These are phyloP conservation scores for Drosophila peninsularis DNA, from an alignment of 2,888 invertebrate species.

Conservation along the genomic window DNA sequence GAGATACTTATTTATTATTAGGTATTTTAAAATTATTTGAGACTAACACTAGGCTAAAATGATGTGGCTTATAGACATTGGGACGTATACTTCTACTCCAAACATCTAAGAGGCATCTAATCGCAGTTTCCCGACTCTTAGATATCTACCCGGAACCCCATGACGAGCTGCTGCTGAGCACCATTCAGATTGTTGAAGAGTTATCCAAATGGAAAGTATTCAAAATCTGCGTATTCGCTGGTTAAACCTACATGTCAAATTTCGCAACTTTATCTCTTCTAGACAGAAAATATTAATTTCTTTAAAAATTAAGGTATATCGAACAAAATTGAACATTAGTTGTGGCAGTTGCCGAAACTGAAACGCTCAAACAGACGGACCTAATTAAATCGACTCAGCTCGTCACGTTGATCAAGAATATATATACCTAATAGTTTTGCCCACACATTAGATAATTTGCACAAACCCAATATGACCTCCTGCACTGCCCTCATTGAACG, in stretches of 20 bases:
- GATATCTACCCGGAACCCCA: not conserved
- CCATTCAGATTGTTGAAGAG: not conserved
- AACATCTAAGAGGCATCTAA: not conserved
- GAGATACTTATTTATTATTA: slow-evolving; percentile 14
- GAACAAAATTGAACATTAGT: too few relatives aligned
- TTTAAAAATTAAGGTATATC: too few relatives aligned
- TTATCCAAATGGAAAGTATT: not conserved
- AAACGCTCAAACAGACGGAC: not conserved
- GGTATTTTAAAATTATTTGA: slow-evolving; percentile 19
- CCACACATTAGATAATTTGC: not conserved
- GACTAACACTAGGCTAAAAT: slow-evolving; percentile 39
- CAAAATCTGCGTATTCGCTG: not conserved
- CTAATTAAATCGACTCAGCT: not conserved
- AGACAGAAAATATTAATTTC: not conserved
- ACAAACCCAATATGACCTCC: not conserved
- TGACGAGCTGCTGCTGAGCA: not conserved
- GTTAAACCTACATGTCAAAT: not conserved
- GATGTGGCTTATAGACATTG: slow-evolving; percentile 45
- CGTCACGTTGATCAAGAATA: not conserved
- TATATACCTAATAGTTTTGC: not conserved
- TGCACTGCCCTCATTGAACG: not conserved
- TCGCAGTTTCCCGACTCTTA: not conserved
- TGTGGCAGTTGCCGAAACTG: too few relatives aligned
- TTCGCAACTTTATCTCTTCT: not conserved
- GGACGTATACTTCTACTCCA: slow-evolving; percentile 6